Base-by-base conservation (phyloP, 2,113 vertebrate species). In the Eretmochelys imbricata region DNA sequence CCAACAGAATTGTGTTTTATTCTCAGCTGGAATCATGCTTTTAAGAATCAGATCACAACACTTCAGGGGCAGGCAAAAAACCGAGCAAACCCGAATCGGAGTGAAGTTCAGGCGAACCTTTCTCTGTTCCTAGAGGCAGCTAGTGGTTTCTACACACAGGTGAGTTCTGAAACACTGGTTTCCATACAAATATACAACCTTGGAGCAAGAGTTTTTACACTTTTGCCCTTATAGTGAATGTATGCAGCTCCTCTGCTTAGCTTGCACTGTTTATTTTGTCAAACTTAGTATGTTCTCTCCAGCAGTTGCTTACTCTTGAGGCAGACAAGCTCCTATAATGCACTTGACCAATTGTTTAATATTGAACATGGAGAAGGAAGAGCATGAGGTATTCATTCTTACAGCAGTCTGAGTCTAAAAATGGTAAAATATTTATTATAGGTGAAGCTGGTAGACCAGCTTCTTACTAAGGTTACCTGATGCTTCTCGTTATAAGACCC, bases 1-100 rank as follows among this genome's bases (percentile, higher is more conserved):
- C 96, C 95, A 96, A 97, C 84, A 91, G 96, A 97, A 97, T 42
- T 29, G 84, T 95, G 78, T 38, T 95, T 94, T 97, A 87, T 96
- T 97, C 97, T 87, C 98, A 99, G 99, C 96, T 99, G 99, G 99
- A 99, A 99, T 98, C 99, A 99, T 96, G 99, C 99, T 95, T 99
- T 99, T 97, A 99, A 99, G 98, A 99, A 99, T 98, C 99, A 99
- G 98, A 99, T 99, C 98, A 99, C 99, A 46, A 99, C 99, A 50
- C 98, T 99, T 92, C 99, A 99, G 98, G 99, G 99, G 98, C 99
- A 99, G 97, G 99, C 99, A 91, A 99, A 99, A 98, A 99, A 99
- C 97, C 98, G 99, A 97, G 99, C 99, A 98, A 99, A 99, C 98
- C 99, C 99, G 54, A 99, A 99, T 98, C 99, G 99, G 95, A 99